Conservation (phyloP, 2,797 vertebrate genomes). For the Loris lydekkerianus region DNA sequence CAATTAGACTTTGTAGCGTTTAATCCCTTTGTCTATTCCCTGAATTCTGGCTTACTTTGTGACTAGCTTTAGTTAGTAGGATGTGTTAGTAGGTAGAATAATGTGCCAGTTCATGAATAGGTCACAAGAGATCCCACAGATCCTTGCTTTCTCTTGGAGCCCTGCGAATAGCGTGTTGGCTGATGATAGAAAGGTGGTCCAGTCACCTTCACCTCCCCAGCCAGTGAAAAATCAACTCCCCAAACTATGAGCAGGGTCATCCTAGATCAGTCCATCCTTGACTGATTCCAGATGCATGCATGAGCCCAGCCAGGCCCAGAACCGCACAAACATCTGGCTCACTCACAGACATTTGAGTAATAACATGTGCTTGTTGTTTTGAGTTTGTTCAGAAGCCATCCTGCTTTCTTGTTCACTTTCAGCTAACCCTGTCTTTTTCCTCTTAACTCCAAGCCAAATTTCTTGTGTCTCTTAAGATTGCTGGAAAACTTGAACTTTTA, state of each 20-base stretch:
- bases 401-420: neutral
- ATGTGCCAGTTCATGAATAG: neutral
- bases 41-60: neutral
- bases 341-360: neutral
- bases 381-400: neutral
- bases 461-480: neutral
- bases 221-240: conserved; percentile 10
- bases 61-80: neutral
- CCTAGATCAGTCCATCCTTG: neutral
- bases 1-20: neutral
- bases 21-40: neutral
- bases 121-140: neutral
- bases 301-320: neutral
- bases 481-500: neutral
- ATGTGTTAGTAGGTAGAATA: neutral
- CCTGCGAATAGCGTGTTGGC: neutral
- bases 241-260: neutral
- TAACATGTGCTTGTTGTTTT: neutral
- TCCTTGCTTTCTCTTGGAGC: neutral
- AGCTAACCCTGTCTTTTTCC: neutral
- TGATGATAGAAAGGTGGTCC: neutral
- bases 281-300: neutral
- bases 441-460: neutral
- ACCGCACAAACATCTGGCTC: neutral
- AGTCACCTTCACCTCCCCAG: neutral